A percentile compares a stretch with the other conserved stretches of the same genome.
Evolutionary conservation across 2,113 vertebrate species (phyloP).

Genomic region (Tetrao urogallus): DNA sequence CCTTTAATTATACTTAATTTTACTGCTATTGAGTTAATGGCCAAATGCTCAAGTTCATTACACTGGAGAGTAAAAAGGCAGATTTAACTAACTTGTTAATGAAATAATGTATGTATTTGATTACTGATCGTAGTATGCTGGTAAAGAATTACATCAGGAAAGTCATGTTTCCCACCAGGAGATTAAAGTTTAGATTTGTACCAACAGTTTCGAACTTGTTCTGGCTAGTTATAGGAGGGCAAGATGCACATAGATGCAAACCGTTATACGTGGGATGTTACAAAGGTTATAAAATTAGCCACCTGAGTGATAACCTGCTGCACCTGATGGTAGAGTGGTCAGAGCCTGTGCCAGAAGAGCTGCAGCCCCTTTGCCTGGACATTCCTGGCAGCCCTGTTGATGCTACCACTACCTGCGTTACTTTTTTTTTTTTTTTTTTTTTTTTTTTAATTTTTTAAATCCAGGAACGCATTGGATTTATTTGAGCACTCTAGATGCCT

Average conservation of each 20-base stretch:
- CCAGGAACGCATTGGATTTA: background rate
- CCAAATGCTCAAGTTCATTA: background rate
- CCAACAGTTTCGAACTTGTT: background rate
- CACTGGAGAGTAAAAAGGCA: background rate
- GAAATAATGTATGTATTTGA: background rate
- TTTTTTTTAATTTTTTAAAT: background rate
- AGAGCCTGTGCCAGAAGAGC: background rate
- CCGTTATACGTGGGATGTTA: background rate
- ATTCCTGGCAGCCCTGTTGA: too few species aligned
- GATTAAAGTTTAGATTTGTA: background rate
- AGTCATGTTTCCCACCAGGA: background rate
- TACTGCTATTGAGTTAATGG: background rate
- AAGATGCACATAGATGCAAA: background rate
- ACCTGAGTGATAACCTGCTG: background rate
- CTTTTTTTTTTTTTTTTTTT: background rate
- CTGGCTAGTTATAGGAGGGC: background rate
- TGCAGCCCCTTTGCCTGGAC: background rate
- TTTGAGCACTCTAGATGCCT: background rate
- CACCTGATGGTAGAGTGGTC: background rate
- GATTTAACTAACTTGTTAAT: background rate
- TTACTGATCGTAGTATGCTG: background rate
- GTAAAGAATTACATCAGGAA: background rate
- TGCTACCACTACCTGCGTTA: background rate
- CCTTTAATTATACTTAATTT: background rate
- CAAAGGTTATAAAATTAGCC: background rate